phyloP scores from a whole-genome alignment of 1,140 invertebrate genomes.

The Trichoplusia ni region DNA sequence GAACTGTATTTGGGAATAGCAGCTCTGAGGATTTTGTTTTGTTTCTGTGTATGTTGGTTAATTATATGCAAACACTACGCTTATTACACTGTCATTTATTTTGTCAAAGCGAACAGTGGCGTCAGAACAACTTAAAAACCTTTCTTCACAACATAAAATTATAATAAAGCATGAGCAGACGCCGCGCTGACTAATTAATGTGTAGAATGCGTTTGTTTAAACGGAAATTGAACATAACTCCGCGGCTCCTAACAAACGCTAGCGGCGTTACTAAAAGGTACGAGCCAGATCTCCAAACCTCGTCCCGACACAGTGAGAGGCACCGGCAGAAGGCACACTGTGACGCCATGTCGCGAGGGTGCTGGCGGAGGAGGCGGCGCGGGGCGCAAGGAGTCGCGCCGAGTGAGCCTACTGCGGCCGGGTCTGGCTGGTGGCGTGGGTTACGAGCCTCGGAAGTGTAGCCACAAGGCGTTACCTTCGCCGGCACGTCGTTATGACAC shows the following conservation, averaged over 20 bases:
- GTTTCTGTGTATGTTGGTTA: too few relatives aligned
- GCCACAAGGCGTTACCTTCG: not conserved
- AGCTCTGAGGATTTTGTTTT: too few relatives aligned
- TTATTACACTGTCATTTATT: too few relatives aligned
- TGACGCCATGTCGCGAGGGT: too few relatives aligned
- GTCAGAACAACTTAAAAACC: too few relatives aligned
- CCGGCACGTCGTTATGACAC: not conserved
- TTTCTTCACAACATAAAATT: not conserved
- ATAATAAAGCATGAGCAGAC: not conserved
- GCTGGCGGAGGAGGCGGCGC: too few relatives aligned
- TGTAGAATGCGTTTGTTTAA: not conserved
- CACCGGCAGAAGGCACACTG: not conserved
- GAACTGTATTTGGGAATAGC: too few relatives aligned
- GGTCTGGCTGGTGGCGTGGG: not conserved
- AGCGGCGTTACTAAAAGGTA: not conserved
- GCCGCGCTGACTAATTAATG: not conserved
- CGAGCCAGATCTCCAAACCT: not conserved
- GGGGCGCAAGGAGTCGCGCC: too few relatives aligned
- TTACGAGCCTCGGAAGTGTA: not conserved
- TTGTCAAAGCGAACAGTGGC: too few relatives aligned
- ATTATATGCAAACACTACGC: too few relatives aligned
- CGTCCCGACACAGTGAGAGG: too few relatives aligned
- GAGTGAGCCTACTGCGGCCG: not conserved
- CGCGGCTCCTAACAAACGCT: not conserved
- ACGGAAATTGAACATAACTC: slow-evolving; percentile 14